These are phyloP conservation scores for Saturnia pavonia DNA, from an alignment of 2,888 invertebrate species.

Conservation along the genomic window DNA sequence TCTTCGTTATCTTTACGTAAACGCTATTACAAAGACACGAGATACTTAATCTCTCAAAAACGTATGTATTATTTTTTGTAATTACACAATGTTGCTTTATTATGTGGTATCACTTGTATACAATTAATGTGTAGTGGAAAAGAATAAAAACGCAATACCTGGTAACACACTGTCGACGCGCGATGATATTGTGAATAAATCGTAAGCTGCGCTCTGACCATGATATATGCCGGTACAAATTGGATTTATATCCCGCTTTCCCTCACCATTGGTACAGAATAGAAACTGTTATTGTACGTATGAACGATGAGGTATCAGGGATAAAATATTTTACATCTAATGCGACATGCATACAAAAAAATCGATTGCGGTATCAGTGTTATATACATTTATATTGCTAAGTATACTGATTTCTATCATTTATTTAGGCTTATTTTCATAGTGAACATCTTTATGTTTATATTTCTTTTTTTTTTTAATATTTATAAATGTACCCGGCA, in stretches of 20 bases:
- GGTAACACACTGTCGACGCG: conserved; percentile 19
- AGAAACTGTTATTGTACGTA: conserved; percentile 74
- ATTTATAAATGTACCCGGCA: no score
- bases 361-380: conserved; percentile 54
- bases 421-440: neutral
- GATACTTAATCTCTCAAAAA: no score
- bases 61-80: no score
- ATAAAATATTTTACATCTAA: conserved; percentile 67
- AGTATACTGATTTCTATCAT: neutral
- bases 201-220: conserved; percentile 66
- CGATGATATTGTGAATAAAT: conserved; percentile 70
- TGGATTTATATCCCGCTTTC: conserved; percentile 75
- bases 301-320: conserved; percentile 74
- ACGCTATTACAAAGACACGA: no score
- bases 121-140: neutral
- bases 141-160: conserved; percentile 28
- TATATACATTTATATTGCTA: conserved; percentile 27
- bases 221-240: conserved; percentile 77
- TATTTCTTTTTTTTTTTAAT: no score
- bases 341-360: conserved; percentile 57
- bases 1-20: no score
- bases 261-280: conserved; percentile 66
- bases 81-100: no score
- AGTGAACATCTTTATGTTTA: no score
- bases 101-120: no score